Percentiles rank a stretch among this genome's conserved stretches.
Evolutionary conservation across 2,797 vertebrate genomes (phyloP).

Genomic region (Chrosomus eos): DNA sequence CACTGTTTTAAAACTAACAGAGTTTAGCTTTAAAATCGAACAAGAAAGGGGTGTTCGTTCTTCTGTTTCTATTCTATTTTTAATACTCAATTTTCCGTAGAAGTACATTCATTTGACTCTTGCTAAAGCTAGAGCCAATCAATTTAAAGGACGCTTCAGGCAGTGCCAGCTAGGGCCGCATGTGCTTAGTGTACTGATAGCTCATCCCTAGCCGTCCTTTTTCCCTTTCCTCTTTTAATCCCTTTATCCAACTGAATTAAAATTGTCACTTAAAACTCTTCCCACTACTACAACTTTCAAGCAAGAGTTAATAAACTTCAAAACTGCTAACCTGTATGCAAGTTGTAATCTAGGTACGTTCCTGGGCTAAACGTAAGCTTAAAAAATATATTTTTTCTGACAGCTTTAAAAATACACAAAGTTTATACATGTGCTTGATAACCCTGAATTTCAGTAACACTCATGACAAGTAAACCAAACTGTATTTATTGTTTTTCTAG

Average conservation of each 20-base stretch:
- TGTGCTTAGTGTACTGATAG: slow-evolving; percentile 31
- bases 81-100: slow-evolving; percentile 6
- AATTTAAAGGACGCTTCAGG: slow-evolving; percentile 34
- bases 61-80: slow-evolving; percentile 18
- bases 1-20: not conserved
- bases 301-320: slow-evolving; percentile 28
- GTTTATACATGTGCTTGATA: not conserved
- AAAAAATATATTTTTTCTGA: not conserved
- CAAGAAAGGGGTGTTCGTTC: not conserved
- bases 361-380: not conserved
- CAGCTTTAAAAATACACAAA: slow-evolving; percentile 3
- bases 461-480: not conserved
- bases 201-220: slow-evolving; percentile 6
- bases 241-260: slow-evolving; percentile 42
- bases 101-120: slow-evolving; percentile 25
- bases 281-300: slow-evolving; percentile 21
- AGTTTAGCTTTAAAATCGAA: slow-evolving; percentile 6
- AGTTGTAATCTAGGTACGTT: not conserved
- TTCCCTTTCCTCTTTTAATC: slow-evolving; percentile 34
- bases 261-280: slow-evolving; percentile 14
- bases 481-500: not conserved
- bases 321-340: slow-evolving; percentile 23
- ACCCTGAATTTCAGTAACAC: not conserved
- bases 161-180: not conserved
- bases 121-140: slow-evolving; percentile 38